Evolutionary conservation across 92 coral and sea anemone species (phyloP), one percentile per base, ranked within the genome.

Genomic region (Paragorgia papillata): DNA sequence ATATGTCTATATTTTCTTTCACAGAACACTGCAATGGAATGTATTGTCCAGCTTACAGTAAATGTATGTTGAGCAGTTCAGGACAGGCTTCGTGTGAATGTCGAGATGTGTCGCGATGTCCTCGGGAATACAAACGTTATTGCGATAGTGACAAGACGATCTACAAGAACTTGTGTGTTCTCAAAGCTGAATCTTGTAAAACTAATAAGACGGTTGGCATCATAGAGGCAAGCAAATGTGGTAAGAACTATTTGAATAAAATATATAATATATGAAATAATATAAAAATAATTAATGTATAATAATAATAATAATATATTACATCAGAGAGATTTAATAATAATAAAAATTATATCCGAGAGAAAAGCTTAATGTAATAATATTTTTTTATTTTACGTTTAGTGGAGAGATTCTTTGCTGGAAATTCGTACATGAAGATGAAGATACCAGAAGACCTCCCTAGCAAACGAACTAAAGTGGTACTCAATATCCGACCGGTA

Each of bases 11-110:
- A n/a, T 48, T 41, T 5, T 32, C 37, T 53, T 26, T 15, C 53
- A 9, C n/a, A 71, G 78, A 55, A 31, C 78, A 71, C 21, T 71
- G 78, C 29, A 4, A 18, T 25, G 26, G 32, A 0, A 4, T 51
- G 20, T 15, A 54, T 9, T 71, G 78, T 34, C 78, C 78, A 29
- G 64, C 78, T 2, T 71, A 51, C 78, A 71, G 78, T 22, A 71
- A 71, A 27, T 71, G 78, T 35, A 71, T 71, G 78, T 33, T 71
- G 34, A 71, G 78, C 30, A 37, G 20, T 41, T 30, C 78, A 7
- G 78, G 78, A 2, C 30, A 54, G 31, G 48, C 78, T 0, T 71
- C 27, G 49, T 71, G 78, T 58, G 63, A 54, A 54, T 71, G 78
- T 71, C 63, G 78, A 26, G 49, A 71, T 1, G 64, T 51, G 5